Percentiles rank a stretch among this genome's conserved stretches.
phyloP scores from a whole-genome alignment of 1,140 invertebrate genomes.

The Cherax quadricarinatus region DNA sequence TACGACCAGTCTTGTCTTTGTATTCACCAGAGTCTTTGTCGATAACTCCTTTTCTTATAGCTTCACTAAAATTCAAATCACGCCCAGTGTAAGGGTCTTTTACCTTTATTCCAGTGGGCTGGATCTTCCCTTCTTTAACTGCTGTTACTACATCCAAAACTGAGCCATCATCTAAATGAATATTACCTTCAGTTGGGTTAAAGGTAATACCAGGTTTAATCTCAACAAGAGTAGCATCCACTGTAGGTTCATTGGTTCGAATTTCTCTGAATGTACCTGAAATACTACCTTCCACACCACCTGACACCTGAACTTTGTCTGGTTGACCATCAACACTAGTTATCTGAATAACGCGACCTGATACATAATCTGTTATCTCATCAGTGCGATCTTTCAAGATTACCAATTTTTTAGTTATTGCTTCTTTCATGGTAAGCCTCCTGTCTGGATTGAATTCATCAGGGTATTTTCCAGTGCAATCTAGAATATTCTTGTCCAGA shows the following conservation, averaged over 20 bases:
- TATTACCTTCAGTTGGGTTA: conserved; percentile 53
- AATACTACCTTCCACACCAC: conserved; percentile 26
- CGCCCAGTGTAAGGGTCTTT: conserved; percentile 85
- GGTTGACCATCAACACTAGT: conserved; percentile 77
- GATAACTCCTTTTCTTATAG: conserved; percentile 85
- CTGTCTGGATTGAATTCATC: conserved; percentile 75
- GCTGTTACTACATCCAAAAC: conserved; percentile 82
- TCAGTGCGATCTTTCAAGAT: conserved; percentile 74
- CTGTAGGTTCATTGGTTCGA: conserved; percentile 75
- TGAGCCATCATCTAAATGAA: conserved; percentile 63
- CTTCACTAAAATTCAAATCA: conserved; percentile 85
- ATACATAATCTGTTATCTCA: conserved; percentile 39
- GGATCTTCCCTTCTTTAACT: conserved; percentile 83
- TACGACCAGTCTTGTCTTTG: conserved; percentile 81
- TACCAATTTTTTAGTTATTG: conserved; percentile 84
- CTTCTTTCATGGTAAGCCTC: conserved; percentile 86
- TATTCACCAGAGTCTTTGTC: conserved; percentile 86
- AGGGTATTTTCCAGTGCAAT: conserved; percentile 86
- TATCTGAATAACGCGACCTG: conserved; percentile 56
- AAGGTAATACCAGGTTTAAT: conserved; percentile 60
- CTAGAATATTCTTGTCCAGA: conserved; percentile 87
- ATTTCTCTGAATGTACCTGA: conserved; percentile 47
- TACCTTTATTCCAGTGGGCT: conserved; percentile 84
- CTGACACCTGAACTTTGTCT: conserved; percentile 81
- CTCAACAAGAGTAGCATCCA: conserved; percentile 49